A percentile compares a stretch with the other conserved stretches of the same genome.
These are phyloP conservation scores for Manacus vitellinus DNA, from an alignment of 2,113 vertebrate species.

Conservation along the genomic window DNA sequence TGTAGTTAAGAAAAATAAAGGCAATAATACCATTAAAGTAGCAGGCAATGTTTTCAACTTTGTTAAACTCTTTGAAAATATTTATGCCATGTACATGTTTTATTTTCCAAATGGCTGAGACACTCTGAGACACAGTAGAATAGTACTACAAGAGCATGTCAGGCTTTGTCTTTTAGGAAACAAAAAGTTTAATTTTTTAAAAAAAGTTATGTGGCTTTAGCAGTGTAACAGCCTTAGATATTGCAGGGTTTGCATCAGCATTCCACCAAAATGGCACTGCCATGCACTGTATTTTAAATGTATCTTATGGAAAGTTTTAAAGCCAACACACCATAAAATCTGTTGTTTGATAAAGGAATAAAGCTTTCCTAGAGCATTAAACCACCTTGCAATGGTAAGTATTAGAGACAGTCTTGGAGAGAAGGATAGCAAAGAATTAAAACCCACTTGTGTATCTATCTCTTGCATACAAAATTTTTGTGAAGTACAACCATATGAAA, in stretches of 20 bases:
- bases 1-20: background rate
- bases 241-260: background rate
- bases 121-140: background rate
- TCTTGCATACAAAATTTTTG: background rate
- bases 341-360: background rate
- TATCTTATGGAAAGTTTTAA: background rate
- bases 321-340: background rate
- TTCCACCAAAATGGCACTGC: background rate
- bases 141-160: background rate
- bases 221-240: background rate
- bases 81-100: background rate
- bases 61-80: background rate
- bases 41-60: background rate
- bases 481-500: background rate
- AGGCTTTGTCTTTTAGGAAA: background rate
- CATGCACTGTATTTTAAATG: background rate
- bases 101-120: background rate
- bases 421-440: background rate
- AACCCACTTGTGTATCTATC: background rate
- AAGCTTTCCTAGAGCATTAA: background rate
- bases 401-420: background rate
- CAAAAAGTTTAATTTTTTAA: background rate
- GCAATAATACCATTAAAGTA: background rate
- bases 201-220: background rate
- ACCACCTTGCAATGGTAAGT: background rate